phyloP scores from a whole-genome alignment of 1,140 invertebrate genomes.

The Megalonaias nervosa region DNA sequence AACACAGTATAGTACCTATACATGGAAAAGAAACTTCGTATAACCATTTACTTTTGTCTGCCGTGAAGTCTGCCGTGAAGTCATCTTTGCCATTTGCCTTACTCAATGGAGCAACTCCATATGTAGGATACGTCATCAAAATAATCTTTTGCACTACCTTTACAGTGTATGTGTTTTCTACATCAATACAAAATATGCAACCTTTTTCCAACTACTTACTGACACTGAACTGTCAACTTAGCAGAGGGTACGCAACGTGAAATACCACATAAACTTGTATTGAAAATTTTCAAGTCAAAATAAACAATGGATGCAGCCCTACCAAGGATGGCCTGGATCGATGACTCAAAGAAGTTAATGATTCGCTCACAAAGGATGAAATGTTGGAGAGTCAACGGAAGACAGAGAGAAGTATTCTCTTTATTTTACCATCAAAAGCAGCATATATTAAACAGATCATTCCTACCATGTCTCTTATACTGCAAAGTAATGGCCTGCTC shows the following conservation, averaged over 20 bases:
- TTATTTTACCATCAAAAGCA: neutral
- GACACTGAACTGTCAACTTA: no score
- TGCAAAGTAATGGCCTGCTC: slow-evolving; percentile 8
- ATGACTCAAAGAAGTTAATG: no score
- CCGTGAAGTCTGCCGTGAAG: no score
- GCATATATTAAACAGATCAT: slow-evolving; percentile 14
- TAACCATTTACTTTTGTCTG: slow-evolving; percentile 11
- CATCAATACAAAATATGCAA: slow-evolving; percentile 22
- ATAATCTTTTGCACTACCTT: slow-evolving; percentile 2
- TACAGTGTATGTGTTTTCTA: slow-evolving; percentile 3
- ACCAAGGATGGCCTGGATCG: no score
- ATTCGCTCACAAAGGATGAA: no score
- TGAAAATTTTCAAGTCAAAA: no score
- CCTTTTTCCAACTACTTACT: no score
- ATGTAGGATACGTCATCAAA: no score
- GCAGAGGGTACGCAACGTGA: no score
- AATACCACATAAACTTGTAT: no score
- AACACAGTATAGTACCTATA: slow-evolving; percentile 1
- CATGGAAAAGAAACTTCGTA: neutral
- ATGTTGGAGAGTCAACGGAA: slow-evolving; percentile 24
- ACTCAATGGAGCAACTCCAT: slow-evolving; percentile 28
- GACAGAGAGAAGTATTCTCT: slow-evolving; percentile 21
- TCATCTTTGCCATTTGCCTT: slow-evolving; percentile 27
- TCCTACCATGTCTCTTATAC: slow-evolving; percentile 11
- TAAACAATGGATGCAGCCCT: no score